A percentile compares a stretch with the other conserved stretches of the same genome.
Evolutionary conservation across 2,797 vertebrate genomes (phyloP).

Genomic region (Artibeus lituratus): DNA sequence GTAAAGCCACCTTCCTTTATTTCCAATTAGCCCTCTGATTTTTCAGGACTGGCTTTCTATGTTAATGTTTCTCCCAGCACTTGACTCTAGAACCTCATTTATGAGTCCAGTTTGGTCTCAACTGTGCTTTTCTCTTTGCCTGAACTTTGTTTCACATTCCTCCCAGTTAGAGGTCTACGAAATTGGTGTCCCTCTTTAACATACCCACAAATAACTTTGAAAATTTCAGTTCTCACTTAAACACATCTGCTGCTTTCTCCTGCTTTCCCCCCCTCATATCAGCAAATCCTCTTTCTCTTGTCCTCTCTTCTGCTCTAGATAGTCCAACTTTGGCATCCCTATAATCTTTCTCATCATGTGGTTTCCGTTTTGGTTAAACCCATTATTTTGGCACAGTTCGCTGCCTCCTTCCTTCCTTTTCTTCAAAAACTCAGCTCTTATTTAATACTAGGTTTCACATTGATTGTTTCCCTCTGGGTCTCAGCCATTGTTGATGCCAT

Average conservation of each 20-base stretch:
- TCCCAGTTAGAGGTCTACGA: neutral
- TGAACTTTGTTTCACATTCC: neutral
- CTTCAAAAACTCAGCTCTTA: neutral
- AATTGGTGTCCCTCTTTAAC: neutral
- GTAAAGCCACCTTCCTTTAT: neutral
- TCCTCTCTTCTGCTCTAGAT: neutral
- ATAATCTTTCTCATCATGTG: conserved; percentile 13
- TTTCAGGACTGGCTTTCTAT: neutral
- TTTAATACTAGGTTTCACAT: conserved; percentile 49
- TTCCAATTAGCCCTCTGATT: neutral
- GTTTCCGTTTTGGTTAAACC: conserved; percentile 18
- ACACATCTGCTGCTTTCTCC: neutral
- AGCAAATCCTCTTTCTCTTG: neutral
- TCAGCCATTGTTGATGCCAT: neutral
- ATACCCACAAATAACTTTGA: neutral
- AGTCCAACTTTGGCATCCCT: neutral
- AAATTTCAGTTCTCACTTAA: neutral
- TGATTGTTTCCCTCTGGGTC: conserved; percentile 48
- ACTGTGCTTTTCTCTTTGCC: neutral
- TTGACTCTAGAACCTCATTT: neutral
- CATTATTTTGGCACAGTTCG: conserved; percentile 48
- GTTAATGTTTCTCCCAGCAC: neutral
- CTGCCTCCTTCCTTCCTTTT: conserved; percentile 40
- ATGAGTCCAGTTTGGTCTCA: neutral
- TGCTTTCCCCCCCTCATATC: neutral